A percentile compares a stretch with the other conserved stretches of the same genome.
phyloP scores from a whole-genome alignment of 2,797 vertebrate species.

The Phataginus tricuspis region DNA sequence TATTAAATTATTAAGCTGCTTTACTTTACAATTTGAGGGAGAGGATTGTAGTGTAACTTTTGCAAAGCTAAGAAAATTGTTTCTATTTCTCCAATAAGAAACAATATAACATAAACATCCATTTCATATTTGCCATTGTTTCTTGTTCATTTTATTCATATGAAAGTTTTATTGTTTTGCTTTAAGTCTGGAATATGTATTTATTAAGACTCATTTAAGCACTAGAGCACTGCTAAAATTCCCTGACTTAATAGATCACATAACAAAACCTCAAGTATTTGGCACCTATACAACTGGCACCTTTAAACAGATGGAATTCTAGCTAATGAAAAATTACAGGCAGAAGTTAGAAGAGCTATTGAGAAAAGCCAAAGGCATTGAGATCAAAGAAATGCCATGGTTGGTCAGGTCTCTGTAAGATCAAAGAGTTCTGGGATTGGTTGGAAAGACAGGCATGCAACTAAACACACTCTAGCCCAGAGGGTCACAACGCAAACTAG shows the following conservation, averaged over 20 bases:
- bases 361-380: slow-evolving; percentile 52
- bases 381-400: slow-evolving; percentile 52
- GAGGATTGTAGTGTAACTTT: not conserved
- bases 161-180: not conserved
- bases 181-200: not conserved
- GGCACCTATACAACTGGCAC: not conserved
- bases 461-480: not conserved
- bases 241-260: not conserved
- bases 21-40: not conserved
- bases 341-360: slow-evolving; percentile 55
- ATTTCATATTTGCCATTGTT: slow-evolving; percentile 16
- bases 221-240: not conserved
- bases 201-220: slow-evolving; percentile 16
- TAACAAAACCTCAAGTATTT: slow-evolving; percentile 54
- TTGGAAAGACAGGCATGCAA: not conserved
- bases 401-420: slow-evolving; percentile 29
- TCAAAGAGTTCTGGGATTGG: slow-evolving; percentile 38
- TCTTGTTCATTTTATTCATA: not conserved
- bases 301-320: slow-evolving; percentile 57
- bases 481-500: not conserved
- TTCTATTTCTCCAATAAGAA: not conserved
- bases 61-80: not conserved
- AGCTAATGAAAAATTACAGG: not conserved
- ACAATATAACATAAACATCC: not conserved
- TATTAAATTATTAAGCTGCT: not conserved